Evolutionary conservation across 1,140 invertebrate species (phyloP).

Genomic region (Sipha flava): DNA sequence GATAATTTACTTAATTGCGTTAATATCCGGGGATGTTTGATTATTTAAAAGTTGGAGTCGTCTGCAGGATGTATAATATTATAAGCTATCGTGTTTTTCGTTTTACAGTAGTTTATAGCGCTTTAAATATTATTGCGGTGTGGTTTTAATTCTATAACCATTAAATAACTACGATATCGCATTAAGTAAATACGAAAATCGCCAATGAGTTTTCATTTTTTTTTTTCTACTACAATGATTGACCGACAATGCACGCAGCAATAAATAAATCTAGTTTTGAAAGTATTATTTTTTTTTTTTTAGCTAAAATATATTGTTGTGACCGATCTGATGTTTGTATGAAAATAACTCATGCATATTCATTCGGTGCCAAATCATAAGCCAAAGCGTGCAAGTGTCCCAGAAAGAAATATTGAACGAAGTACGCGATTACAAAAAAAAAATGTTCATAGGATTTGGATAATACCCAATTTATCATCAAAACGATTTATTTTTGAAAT

Average conservation of each 20-base stretch:
- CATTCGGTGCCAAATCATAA: not conserved
- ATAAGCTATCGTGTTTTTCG: no score
- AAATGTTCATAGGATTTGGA: not conserved
- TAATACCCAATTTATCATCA: conserved; percentile 1
- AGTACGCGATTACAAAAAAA: not conserved
- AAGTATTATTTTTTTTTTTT: not conserved
- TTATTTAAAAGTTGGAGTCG: no score
- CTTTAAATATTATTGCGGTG: no score
- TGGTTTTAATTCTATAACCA: no score
- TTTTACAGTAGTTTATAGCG: no score
- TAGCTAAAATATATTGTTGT: not conserved
- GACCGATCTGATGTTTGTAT: not conserved
- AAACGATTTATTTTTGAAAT: conserved; percentile 7
- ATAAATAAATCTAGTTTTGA: no score
- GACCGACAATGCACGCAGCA: no score
- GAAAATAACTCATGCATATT: conserved; percentile 16
- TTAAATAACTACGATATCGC: no score
- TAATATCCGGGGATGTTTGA: not conserved
- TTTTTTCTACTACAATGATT: no score
- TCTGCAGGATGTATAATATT: no score
- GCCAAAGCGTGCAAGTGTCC: not conserved
- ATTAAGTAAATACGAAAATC: no score
- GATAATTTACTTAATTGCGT: not conserved
- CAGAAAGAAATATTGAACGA: not conserved
- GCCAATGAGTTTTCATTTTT: no score